phyloP scores from a whole-genome alignment of 2,113 vertebrate genomes.

The Phylloscopus trochiloides region DNA sequence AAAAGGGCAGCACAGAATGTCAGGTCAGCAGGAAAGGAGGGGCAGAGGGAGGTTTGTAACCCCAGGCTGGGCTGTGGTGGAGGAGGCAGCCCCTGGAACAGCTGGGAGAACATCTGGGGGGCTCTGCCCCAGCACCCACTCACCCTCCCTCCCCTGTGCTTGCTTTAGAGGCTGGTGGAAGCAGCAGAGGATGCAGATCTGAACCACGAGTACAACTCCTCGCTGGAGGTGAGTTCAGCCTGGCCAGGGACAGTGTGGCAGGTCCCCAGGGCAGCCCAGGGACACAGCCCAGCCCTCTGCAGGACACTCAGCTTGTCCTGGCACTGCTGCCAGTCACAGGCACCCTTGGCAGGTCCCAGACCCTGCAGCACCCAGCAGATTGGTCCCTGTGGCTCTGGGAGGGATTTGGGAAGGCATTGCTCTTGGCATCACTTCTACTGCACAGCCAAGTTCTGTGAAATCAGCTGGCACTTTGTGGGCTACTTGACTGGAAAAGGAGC shows the following conservation, averaged over 20 bases:
- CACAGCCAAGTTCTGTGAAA: background rate
- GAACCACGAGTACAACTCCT: constrained; percentile 87
- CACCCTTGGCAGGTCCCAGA: background rate
- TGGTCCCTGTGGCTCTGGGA: background rate
- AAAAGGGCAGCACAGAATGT: background rate
- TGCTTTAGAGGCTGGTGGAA: constrained; percentile 84
- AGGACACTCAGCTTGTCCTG: background rate
- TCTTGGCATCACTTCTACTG: background rate
- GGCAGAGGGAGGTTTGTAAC: background rate
- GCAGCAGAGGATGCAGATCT: constrained; percentile 91
- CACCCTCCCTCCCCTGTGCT: background rate
- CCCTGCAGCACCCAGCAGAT: background rate
- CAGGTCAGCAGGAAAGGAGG: background rate
- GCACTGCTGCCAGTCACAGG: background rate
- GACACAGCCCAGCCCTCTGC: background rate
- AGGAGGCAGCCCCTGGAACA: background rate
- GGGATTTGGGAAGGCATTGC: background rate
- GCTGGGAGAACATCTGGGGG: background rate
- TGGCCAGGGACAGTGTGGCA: background rate
- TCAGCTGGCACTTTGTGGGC: background rate
- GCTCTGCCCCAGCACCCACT: background rate
- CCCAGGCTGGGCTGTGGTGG: background rate
- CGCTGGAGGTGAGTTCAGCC: constrained; percentile 79
- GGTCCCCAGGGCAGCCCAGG: background rate
- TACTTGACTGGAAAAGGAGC: constrained; percentile 16